These are phyloP conservation scores for Baccha elongata DNA, from an alignment of 2,888 invertebrate genomes.

Conservation along the genomic window DNA sequence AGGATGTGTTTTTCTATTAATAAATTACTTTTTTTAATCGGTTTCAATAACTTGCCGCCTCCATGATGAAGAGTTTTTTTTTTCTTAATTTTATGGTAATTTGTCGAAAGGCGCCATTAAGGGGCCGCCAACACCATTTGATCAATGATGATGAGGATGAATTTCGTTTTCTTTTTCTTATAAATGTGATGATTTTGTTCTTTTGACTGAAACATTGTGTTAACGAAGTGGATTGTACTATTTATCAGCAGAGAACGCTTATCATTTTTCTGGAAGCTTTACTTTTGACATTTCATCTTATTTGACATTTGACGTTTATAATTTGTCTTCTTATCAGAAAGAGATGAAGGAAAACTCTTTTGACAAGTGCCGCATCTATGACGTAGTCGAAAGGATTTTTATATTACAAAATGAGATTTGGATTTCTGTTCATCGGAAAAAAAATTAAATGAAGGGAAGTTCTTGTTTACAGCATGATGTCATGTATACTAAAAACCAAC, in stretches of 20 bases:
- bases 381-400: neutral
- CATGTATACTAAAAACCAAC: neutral
- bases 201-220: neutral
- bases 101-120: conserved; percentile 32
- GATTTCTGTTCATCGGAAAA: too few relatives aligned
- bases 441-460: neutral
- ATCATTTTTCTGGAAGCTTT: conserved; percentile 8
- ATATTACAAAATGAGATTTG: neutral
- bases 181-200: neutral
- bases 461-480: neutral
- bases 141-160: conserved; percentile 15
- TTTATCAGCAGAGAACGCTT: neutral
- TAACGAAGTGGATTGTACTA: conserved; percentile 1
- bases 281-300: conserved; percentile 26
- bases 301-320: conserved; percentile 32
- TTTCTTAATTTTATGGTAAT: conserved; percentile 29
- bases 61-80: neutral
- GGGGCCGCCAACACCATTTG: conserved; percentile 16
- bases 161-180: neutral
- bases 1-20: conserved; percentile 20
- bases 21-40: conserved; percentile 32
- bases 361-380: neutral
- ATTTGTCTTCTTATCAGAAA: neutral
- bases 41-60: conserved; percentile 17
- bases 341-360: neutral